Evolutionary conservation across 2,113 vertebrate species (phyloP).

Genomic region (Speoplatyrhinus poulsoni): DNA sequence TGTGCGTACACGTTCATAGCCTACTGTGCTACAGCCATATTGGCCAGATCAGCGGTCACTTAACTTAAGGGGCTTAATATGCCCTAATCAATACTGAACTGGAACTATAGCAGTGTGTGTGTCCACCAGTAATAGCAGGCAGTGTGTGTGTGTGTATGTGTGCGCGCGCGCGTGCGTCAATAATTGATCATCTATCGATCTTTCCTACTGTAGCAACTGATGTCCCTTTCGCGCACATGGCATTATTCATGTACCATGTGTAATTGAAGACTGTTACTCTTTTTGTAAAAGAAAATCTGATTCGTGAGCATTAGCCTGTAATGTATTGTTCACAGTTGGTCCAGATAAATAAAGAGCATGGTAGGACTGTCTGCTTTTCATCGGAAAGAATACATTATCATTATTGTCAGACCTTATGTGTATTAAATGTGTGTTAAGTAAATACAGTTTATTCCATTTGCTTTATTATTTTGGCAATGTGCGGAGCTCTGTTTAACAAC

Average conservation of each 20-base stretch:
- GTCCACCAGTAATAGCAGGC: neutral
- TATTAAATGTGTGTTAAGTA: too few relatives aligned
- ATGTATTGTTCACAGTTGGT: neutral
- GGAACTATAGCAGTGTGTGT: neutral
- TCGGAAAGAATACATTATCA: neutral
- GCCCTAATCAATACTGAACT: constrained; percentile 13
- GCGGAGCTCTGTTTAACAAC: too few relatives aligned
- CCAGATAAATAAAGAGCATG: neutral
- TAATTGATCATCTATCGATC: neutral
- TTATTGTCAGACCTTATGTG: neutral
- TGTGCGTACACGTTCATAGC: neutral
- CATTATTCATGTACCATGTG: neutral
- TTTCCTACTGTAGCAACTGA: neutral
- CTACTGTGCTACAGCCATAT: constrained; percentile 8
- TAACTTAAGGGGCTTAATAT: constrained; percentile 32
- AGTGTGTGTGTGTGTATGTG: neutral
- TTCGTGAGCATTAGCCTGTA: constrained; percentile 3
- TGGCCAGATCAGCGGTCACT: constrained; percentile 29
- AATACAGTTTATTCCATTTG: too few relatives aligned
- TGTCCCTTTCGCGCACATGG: neutral
- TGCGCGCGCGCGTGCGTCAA: neutral
- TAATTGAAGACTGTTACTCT: neutral
- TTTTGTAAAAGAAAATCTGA: neutral
- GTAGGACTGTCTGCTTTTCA: neutral
- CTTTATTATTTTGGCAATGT: too few relatives aligned